Evolutionary conservation across 2,113 vertebrate genomes (phyloP), one percentile per base, ranked within the genome.

Genomic region (Plestiodon gilberti): DNA sequence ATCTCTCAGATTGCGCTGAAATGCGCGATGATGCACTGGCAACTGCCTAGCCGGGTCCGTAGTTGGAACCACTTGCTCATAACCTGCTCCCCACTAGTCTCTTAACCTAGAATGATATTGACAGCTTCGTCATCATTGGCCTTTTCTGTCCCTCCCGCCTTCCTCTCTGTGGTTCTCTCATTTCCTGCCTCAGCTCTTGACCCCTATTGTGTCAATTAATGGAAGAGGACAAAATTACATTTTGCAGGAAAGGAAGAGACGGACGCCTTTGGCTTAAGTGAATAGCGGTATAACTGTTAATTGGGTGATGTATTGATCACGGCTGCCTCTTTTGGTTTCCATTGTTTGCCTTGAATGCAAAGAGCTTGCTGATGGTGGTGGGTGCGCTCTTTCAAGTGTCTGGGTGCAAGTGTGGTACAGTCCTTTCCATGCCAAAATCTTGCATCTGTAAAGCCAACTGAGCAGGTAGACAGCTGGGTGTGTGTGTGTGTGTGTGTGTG

Each of bases 291-390:
- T 83, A 88, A 88, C 90, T 90, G 92, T 94, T 96, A 96, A 96
- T 95, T 88, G 90, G 95, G 93, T 92, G 89, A 91, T 85, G 90
- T 92, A 95, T 93, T 90, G 95, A 96, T 96, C 75, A 89, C 40
- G 93, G 89, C 94, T 92, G 93, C 73, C 35, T 57, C 35, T 88
- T 86, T 92, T 76, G 94, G 92, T 95, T 48, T 93, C 89, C 88
- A 88, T 69, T 91, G 65, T 48, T 91, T 87, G 82, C 79, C 74
- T 87, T 70, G 69, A n/a, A 38, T 90, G 87, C 0, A 4, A 74
- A 22, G 55, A 82, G 17, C 59, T 43, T 65, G 18, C 14, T 55
- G 52, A 79, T 78, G 83, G 25, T 48, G 43, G 43, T 48, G 43
- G 25, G 38, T 28, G 23, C 64, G 25, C 35, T 28, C 1, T 43